Percentiles rank a stretch among this genome's conserved stretches.
phyloP scores from a whole-genome alignment of 2,113 vertebrate genomes.

The Eublepharis macularius region DNA sequence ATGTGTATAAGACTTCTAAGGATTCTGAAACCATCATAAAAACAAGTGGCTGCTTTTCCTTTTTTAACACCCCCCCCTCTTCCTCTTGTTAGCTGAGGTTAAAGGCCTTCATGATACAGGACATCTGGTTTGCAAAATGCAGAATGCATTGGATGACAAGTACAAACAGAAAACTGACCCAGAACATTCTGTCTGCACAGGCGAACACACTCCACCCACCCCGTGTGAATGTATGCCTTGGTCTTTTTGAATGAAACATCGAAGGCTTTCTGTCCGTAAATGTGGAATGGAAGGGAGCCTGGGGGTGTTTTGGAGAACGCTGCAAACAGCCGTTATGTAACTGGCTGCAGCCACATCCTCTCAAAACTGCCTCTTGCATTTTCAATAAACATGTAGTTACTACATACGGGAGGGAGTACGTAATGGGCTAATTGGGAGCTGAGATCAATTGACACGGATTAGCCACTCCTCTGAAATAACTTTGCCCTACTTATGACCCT shows the following conservation, averaged over 20 bases:
- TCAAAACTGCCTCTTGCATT: neutral
- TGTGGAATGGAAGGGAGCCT: neutral
- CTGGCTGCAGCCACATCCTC: neutral
- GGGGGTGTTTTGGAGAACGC: neutral
- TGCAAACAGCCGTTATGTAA: slow-evolving; percentile 24
- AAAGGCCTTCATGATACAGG: neutral
- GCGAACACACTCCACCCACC: neutral
- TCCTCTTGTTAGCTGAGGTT: neutral
- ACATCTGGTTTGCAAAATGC: neutral
- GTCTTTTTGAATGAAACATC: neutral
- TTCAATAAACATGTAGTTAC: neutral
- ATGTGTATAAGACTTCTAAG: neutral
- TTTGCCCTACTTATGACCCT: neutral
- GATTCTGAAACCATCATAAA: neutral
- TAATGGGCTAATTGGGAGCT: accelerated
- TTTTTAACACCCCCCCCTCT: neutral
- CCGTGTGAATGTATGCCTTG: neutral
- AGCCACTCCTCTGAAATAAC: neutral
- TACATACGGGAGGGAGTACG: neutral
- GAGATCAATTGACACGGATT: neutral
- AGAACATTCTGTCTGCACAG: neutral
- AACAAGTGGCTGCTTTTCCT: neutral
- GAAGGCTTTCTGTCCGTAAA: neutral
- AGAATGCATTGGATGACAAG: neutral
- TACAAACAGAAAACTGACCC: neutral